Conservation (phyloP, 2,888 invertebrate genomes). For the Ceraclea dissimilis region DNA sequence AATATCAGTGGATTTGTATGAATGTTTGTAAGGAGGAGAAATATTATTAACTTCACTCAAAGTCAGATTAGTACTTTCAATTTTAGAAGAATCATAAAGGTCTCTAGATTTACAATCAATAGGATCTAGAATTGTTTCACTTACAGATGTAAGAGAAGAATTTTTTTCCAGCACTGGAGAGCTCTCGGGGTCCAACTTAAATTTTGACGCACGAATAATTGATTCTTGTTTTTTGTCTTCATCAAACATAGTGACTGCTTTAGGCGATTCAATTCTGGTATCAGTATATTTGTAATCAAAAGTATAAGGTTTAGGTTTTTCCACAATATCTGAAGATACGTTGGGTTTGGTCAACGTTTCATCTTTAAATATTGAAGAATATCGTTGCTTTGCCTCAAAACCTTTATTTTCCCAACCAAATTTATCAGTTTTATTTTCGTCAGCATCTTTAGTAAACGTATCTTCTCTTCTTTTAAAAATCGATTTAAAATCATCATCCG, state of each 20-base stretch:
- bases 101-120: conserved; percentile 18
- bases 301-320: conserved; percentile 9
- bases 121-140: conserved; percentile 19
- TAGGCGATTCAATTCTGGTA: neutral
- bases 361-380: conserved; percentile 8
- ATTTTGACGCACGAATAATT: neutral
- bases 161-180: conserved; percentile 22
- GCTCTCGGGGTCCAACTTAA: neutral
- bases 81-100: conserved; percentile 20
- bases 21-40: conserved; percentile 21
- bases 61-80: conserved; percentile 22
- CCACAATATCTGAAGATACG: conserved; percentile 12
- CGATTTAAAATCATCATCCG: neutral
- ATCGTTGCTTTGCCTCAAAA: conserved; percentile 30
- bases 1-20: conserved; percentile 21
- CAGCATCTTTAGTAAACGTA: neutral
- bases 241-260: neutral
- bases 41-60: conserved; percentile 21
- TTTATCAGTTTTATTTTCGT: conserved; percentile 39
- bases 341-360: conserved; percentile 11
- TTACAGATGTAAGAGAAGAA: conserved; percentile 22
- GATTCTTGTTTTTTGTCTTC: neutral
- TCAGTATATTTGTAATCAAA: conserved; percentile 2
- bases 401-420: conserved; percentile 50
- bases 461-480: neutral